A percentile compares a stretch with the other conserved stretches of the same genome.
Evolutionary conservation across 2,888 invertebrate genomes (phyloP).

Genomic region (Cheilosia scutellata): DNA sequence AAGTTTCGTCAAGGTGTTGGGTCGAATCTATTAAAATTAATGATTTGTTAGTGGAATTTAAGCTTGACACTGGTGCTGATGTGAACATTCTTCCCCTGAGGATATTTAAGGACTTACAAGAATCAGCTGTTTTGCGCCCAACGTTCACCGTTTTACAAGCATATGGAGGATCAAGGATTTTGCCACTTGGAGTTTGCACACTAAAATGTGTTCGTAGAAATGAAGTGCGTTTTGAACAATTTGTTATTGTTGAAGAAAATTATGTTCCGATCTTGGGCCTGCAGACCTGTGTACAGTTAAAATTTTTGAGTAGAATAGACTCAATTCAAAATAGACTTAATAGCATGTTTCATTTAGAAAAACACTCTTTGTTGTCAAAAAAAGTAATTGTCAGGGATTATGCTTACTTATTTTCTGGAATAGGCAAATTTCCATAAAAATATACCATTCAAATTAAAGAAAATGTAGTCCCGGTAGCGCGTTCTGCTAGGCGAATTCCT

Average conservation of each 20-base stretch:
- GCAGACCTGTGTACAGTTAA: constrained; percentile 1
- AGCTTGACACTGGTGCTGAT: constrained; percentile 17
- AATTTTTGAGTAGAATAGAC: not conserved
- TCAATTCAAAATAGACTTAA: too few species aligned
- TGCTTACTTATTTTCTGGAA: constrained; percentile 6
- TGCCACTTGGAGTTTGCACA: constrained; percentile 12
- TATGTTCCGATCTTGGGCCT: not conserved
- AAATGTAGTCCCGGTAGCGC: constrained; percentile 17
- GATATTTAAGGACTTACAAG: constrained; percentile 13
- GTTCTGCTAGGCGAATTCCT: constrained; percentile 15
- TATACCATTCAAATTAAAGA: constrained; percentile 1
- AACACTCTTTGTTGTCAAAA: not conserved
- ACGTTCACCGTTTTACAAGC: constrained; percentile 27
- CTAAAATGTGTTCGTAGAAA: too few species aligned
- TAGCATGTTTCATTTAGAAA: too few species aligned
- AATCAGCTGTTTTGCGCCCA: constrained; percentile 30
- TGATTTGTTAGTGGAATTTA: not conserved
- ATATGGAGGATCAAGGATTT: constrained; percentile 29
- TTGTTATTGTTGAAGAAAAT: constrained; percentile 10
- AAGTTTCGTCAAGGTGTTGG: constrained; percentile 14
- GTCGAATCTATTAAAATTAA: constrained; percentile 11
- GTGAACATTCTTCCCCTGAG: constrained; percentile 16
- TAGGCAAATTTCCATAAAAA: constrained; percentile 17
- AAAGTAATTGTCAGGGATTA: not conserved
- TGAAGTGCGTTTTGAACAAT: too few species aligned